These are phyloP conservation scores for Melanotaenia maccullochi DNA, from an alignment of 2,797 vertebrate genomes.

Conservation along the genomic window DNA sequence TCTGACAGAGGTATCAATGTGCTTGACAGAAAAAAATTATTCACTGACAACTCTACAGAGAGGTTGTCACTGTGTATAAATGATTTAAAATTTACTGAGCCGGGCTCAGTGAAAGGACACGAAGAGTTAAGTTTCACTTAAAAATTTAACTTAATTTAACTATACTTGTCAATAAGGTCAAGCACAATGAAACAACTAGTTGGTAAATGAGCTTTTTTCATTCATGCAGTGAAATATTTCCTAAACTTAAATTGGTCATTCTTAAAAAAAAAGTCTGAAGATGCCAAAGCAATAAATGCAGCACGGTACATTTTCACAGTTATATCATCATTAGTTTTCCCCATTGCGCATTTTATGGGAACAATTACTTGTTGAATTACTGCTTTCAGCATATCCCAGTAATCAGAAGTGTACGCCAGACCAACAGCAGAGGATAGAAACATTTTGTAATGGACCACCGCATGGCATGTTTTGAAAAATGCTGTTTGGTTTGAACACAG, in stretches of 20 bases:
- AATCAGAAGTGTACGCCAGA: slow-evolving; percentile 43
- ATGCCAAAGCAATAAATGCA: slow-evolving; percentile 22
- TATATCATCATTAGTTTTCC: slow-evolving; percentile 28
- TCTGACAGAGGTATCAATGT: slow-evolving; percentile 42
- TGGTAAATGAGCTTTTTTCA: slow-evolving; percentile 10
- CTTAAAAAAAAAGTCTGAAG: background rate
- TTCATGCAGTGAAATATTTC: slow-evolving; percentile 13
- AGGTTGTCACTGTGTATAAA: slow-evolving; percentile 34
- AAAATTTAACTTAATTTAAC: background rate
- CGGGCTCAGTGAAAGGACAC: background rate
- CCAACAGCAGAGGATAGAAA: slow-evolving; percentile 31
- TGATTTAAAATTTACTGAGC: slow-evolving; percentile 19
- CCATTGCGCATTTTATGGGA: slow-evolving; percentile 40
- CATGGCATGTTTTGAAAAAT: slow-evolving; percentile 68
- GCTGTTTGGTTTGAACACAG: slow-evolving; percentile 70
- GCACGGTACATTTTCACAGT: slow-evolving; percentile 21
- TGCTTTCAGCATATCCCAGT: slow-evolving; percentile 40
- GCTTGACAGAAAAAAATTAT: slow-evolving; percentile 48
- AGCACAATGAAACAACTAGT: background rate
- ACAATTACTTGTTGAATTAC: slow-evolving; percentile 45
- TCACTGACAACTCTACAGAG: slow-evolving; percentile 37
- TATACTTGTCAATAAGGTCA: background rate
- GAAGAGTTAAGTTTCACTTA: background rate
- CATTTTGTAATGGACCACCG: slow-evolving; percentile 52
- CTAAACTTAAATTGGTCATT: slow-evolving; percentile 9